Conservation (phyloP, 1,140 invertebrate genomes). For the Apis dorsata region DNA sequence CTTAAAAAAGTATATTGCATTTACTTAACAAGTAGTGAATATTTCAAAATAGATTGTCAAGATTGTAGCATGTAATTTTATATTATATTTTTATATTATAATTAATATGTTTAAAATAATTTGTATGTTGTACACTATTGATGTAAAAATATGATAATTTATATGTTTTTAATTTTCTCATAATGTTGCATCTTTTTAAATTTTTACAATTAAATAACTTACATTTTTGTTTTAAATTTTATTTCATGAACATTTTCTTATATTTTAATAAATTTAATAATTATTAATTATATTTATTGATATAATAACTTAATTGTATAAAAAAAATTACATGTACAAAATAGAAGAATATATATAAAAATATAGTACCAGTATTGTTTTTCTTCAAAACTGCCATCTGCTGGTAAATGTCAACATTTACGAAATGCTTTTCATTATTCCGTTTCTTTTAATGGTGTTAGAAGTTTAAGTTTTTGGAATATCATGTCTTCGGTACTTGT, state of each 20-base stretch:
- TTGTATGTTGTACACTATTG: not conserved
- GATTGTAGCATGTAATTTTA: slow-evolving; percentile 7
- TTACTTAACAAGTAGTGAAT: not conserved
- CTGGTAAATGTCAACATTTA: not conserved
- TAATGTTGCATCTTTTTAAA: not conserved
- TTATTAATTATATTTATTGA: not conserved
- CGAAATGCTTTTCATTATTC: not conserved
- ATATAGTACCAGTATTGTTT: not conserved
- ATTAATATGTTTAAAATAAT: not conserved
- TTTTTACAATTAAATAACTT: not conserved
- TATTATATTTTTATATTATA: not conserved
- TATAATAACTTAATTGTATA: no score
- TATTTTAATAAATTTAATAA: slow-evolving; percentile 20
- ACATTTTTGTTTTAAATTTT: not conserved
- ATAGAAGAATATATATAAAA: not conserved
- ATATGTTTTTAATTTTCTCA: not conserved
- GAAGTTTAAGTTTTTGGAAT: not conserved
- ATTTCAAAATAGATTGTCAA: not conserved
- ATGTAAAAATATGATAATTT: not conserved
- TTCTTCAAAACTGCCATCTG: slow-evolving; percentile 17
- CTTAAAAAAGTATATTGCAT: not conserved
- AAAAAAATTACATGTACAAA: not conserved
- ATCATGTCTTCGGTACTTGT: slow-evolving; percentile 84
- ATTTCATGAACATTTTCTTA: not conserved
- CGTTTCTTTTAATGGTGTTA: not conserved